These are phyloP conservation scores for Leucopsar rothschildi DNA, from an alignment of 2,113 vertebrate species.

Conservation along the genomic window DNA sequence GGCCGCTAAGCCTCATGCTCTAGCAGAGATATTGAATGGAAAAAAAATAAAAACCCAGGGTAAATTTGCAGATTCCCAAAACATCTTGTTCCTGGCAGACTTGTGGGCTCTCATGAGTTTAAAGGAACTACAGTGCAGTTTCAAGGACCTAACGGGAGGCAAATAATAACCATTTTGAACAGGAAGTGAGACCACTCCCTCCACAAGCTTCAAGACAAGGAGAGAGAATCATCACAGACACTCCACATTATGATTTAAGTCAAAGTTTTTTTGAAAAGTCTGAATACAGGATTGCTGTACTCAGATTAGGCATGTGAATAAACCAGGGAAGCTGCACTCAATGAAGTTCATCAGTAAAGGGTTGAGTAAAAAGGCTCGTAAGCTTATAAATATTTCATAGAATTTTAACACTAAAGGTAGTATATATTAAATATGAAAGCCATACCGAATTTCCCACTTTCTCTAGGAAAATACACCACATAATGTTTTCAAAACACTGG, in stretches of 20 bases:
- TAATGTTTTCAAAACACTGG: neutral
- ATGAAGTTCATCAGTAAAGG: neutral
- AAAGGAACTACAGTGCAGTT: neutral
- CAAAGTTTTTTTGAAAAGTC: neutral
- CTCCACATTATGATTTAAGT: neutral
- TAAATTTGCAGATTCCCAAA: neutral
- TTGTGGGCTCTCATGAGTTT: neutral
- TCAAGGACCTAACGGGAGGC: neutral
- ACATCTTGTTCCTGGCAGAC: neutral
- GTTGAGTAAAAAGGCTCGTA: neutral
- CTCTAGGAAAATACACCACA: neutral
- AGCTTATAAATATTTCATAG: neutral
- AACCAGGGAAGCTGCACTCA: neutral
- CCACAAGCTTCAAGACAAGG: neutral
- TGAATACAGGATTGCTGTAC: neutral
- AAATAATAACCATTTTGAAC: neutral
- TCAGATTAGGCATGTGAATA: neutral
- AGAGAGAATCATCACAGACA: neutral
- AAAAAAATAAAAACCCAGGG: neutral
- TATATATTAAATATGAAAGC: constrained; percentile 12
- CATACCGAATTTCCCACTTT: neutral
- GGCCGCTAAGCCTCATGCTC: neutral
- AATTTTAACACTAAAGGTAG: neutral
- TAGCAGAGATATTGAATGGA: neutral
- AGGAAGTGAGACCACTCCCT: neutral